Conservation (phyloP, 53 echinoderm and acorn worm species). For the Stichopus horrens region DNA sequence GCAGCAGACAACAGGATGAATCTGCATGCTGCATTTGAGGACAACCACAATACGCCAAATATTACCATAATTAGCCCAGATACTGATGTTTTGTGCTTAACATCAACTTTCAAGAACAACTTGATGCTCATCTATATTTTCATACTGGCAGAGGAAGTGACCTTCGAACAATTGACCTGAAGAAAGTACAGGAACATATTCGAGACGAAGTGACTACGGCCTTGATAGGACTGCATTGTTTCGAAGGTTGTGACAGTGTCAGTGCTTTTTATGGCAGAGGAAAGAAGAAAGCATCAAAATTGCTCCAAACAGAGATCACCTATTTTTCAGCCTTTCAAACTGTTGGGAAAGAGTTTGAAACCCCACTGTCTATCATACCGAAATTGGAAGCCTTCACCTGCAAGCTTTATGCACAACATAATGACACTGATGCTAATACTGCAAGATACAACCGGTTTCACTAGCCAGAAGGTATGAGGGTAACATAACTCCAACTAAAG, state of each 20-base stretch:
- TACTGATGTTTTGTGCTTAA: conserved; percentile 69
- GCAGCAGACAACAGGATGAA: conserved; percentile 54
- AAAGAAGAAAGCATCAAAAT: conserved; percentile 47
- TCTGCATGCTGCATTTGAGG: conserved; percentile 52
- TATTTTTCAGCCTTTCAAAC: neutral
- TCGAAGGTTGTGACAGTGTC: conserved; percentile 51
- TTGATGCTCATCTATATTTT: conserved; percentile 49
- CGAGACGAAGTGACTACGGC: conserved; percentile 16
- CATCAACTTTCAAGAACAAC: conserved; percentile 31
- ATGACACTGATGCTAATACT: conserved; percentile 27
- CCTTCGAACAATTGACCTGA: conserved; percentile 43
- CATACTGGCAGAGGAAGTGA: conserved; percentile 56
- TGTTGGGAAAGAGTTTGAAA: conserved; percentile 11
- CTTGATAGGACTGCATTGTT: conserved; percentile 31
- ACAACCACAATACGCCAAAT: neutral
- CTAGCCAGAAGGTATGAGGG: conserved; percentile 39
- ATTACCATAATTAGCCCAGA: conserved; percentile 60
- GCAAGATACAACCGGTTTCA: conserved; percentile 46
- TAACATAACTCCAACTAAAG: conserved; percentile 51
- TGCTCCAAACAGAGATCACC: conserved; percentile 15
- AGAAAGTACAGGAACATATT: conserved; percentile 29
- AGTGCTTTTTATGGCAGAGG: conserved; percentile 60
- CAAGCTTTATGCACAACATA: conserved; percentile 26
- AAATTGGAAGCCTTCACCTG: conserved; percentile 43
- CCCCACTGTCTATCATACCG: neutral